Percentiles rank a stretch among this genome's conserved stretches.
Evolutionary conservation across 2,888 invertebrate genomes (phyloP).

Genomic region (Thereva unica): DNA sequence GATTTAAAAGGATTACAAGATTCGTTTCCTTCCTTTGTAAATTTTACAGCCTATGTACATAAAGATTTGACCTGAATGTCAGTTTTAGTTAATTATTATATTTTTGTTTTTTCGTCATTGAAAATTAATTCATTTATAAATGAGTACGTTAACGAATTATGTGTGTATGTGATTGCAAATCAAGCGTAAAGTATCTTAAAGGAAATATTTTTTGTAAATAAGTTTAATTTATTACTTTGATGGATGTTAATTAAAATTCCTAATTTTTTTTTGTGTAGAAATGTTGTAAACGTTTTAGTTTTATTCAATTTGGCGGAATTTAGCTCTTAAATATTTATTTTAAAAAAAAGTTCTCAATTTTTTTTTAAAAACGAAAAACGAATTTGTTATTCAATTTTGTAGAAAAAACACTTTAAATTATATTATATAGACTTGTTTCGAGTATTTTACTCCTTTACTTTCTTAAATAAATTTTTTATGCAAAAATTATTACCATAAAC

Average conservation of each 20-base stretch:
- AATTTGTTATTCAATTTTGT: background rate
- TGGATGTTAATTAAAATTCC: slow-evolving; percentile 27
- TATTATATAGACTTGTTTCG: too few relatives aligned
- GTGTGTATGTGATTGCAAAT: slow-evolving; percentile 25
- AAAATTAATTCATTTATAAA: slow-evolving; percentile 6
- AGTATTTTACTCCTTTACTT: too few relatives aligned
- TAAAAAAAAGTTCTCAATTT: background rate
- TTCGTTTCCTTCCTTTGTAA: slow-evolving; percentile 7
- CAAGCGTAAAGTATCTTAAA: slow-evolving; percentile 7
- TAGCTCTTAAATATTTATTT: background rate
- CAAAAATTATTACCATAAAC: too few relatives aligned
- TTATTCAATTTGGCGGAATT: slow-evolving; percentile 4
- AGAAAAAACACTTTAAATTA: too few relatives aligned
- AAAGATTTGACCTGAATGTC: slow-evolving; percentile 19
- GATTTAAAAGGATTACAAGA: background rate
- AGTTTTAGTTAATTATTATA: slow-evolving; percentile 8
- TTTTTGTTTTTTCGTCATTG: slow-evolving; percentile 19
- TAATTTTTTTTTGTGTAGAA: slow-evolving; percentile 19
- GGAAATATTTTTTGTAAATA: slow-evolving; percentile 9
- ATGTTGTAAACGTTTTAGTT: slow-evolving; percentile 16
- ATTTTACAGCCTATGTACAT: slow-evolving; percentile 20
- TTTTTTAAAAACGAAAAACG: background rate
- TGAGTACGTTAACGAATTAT: slow-evolving; percentile 21
- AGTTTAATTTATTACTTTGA: slow-evolving; percentile 34
- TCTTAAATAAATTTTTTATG: too few relatives aligned